Base-by-base conservation (phyloP, 2,113 vertebrate species). In the Rhombomys opimus region DNA sequence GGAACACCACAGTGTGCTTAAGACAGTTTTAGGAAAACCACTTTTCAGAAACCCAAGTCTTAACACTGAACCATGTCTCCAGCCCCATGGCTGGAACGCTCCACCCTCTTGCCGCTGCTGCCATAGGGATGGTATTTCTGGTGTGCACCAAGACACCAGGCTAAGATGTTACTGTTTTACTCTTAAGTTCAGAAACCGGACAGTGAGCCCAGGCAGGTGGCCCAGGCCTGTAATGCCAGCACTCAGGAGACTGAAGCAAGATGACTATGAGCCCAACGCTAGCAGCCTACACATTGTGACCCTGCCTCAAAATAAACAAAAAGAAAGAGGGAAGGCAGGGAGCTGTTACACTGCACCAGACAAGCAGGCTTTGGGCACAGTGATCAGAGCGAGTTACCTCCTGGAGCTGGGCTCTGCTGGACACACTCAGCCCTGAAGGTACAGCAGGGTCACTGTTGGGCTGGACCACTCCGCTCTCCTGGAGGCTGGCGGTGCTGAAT, bases 331-430 rank as follows among this genome's bases (percentile, higher is more conserved):
- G 27, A 8, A 32, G 63, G 57, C 2, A 52, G 46, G 5, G 11
- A 76, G 57, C 0, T 8, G 52, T 25, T 41, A 72, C 46, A 1
- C 11, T 75, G 57, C 0, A 8, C 46, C 82, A 41, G 20, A 50
- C 50, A 89, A 50, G 75, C 3, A 0, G 41, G 22, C 17, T 63
- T 78, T 14, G 11, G 59, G 84, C 17, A 72, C 22, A 9, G 20
- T 96, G 90, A 25, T 85, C 87, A 85, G 93, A 97, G 88, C 67
- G 46, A 98, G 91, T 30, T 97, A 99, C 99, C 99, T 99, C 99
- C 98, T 98, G 98, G 89, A 99, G 98, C 70, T 97, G 97, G 85
- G 98, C 99, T 97, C 98, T 97, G 98, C 54, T 98, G 87, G 98
- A 35, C 10, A 93, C 87, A 59, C 98, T 98, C 92, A 98, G 98